Percentiles rank a stretch among this genome's conserved stretches.
Evolutionary conservation across 2,888 invertebrate species (phyloP).

Genomic region (Sipha maydis): DNA sequence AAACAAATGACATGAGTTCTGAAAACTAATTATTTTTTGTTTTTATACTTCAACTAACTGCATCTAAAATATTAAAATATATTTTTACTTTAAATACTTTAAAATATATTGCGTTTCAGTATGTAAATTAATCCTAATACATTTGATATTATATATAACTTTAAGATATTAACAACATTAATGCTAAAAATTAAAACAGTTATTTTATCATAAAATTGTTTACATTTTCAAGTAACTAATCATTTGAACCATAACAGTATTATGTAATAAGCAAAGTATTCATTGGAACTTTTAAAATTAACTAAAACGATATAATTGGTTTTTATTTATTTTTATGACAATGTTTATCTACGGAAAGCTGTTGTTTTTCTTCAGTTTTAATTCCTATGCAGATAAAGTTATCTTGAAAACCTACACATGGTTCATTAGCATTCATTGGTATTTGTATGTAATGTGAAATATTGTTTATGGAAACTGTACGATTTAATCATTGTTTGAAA

Average conservation of each 20-base stretch:
- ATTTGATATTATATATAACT: not conserved
- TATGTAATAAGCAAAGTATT: not conserved
- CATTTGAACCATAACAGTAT: not conserved
- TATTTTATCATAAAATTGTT: not conserved
- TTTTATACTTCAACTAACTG: slow-evolving; percentile 57
- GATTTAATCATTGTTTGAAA: too few relatives aligned
- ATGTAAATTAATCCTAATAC: not conserved
- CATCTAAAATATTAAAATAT: slow-evolving; percentile 61
- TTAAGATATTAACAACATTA: not conserved
- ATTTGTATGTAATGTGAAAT: too few relatives aligned
- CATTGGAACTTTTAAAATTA: too few relatives aligned
- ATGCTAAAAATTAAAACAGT: not conserved
- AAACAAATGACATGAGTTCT: slow-evolving; percentile 6
- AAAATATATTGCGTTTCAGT: not conserved
- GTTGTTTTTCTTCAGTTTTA: too few relatives aligned
- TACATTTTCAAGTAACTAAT: not conserved
- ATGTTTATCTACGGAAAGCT: too few relatives aligned
- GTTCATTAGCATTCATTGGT: too few relatives aligned
- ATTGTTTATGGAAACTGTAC: too few relatives aligned
- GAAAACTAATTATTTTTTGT: slow-evolving; percentile 34
- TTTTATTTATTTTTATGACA: too few relatives aligned
- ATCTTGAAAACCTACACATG: too few relatives aligned
- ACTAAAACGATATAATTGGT: too few relatives aligned
- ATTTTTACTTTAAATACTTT: slow-evolving; percentile 57
- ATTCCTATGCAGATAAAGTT: too few relatives aligned